Evolutionary conservation across 2,888 invertebrate species (phyloP), one percentile per base, ranked within the genome.

Genomic region (Chouioia cunea): DNA sequence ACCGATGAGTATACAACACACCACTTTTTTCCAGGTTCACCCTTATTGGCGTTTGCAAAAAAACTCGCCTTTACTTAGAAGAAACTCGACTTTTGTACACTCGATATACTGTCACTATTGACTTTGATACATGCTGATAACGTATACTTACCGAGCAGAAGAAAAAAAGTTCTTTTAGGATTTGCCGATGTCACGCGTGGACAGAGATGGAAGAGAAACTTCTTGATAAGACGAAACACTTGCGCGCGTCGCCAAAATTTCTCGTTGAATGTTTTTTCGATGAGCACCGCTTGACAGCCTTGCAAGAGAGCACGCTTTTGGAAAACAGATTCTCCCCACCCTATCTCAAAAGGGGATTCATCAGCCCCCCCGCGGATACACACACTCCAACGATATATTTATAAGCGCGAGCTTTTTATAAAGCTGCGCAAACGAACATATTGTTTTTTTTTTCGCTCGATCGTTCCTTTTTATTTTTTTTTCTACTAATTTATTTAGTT

Each of bases 311-410:
- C 79, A 80, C 80, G 76, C 77, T 80, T 80, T 80, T 80, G 79
- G 80, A 79, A 80, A 79, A 78, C 77, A 75, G 76, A 73, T 77
- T 74, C 76, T 76, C 76, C 78, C 77, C 73, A 74, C 75, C 77
- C 76, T 74, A 73, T 15, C 14, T 36, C 36, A 12, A 6, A 1
- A 12, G 12, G 6, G n/a, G 44, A 18, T 20, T 44, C 44, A 15
- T 44, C 44, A 15, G 43, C 57, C 20, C n/a, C 16, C 18, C 20
- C 44, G 18, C 43, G 23, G 12, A 36, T 12, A 6, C 36, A 12
- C 10, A 36, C 36, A 36, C 36, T 36, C 36, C 36, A 36, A 36
- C 36, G 4, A 23, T 50, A 60, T 48, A 60, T 60, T 48, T 18
- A 27, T 60, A n/a, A 47, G 60, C 27, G 14, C 36, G 48, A 60